Evolutionary conservation across 2,888 invertebrate species (phyloP).

Genomic region (Nomada lathburiana): DNA sequence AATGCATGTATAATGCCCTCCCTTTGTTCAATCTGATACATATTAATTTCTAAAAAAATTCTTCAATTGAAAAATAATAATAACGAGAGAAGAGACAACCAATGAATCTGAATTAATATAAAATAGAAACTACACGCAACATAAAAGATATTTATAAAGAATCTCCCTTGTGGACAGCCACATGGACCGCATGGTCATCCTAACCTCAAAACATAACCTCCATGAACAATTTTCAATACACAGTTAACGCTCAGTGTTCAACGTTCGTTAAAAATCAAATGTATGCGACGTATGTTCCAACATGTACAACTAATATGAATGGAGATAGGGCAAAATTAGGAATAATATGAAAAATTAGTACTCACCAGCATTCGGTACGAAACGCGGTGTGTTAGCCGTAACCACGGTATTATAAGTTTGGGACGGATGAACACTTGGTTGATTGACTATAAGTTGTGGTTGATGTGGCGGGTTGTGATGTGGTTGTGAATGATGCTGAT

Average conservation of each 20-base stretch:
- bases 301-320: not conserved
- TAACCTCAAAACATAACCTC: slow-evolving; percentile 72
- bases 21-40: not conserved
- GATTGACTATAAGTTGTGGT: slow-evolving; percentile 74
- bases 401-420: slow-evolving; percentile 78
- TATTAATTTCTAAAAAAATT: not conserved
- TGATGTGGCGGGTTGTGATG: slow-evolving; percentile 71
- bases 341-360: slow-evolving; percentile 36
- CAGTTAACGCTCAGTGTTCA: not conserved
- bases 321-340: slow-evolving; percentile 2
- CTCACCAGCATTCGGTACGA: slow-evolving; percentile 78
- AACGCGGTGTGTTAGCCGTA: slow-evolving; percentile 72
- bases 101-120: not conserved
- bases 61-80: not conserved
- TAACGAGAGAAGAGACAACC: not conserved
- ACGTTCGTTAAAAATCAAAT: not conserved
- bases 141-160: slow-evolving; percentile 27
- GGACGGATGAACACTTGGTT: slow-evolving; percentile 70
- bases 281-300: not conserved
- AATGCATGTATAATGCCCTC: not conserved
- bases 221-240: not conserved
- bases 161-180: slow-evolving; percentile 51
- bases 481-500: slow-evolving; percentile 72
- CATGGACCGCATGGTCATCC: slow-evolving; percentile 68
- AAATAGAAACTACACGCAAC: slow-evolving; percentile 17